phyloP scores from a whole-genome alignment of 2,113 vertebrate genomes.

The Rhagologus leucostigma region DNA sequence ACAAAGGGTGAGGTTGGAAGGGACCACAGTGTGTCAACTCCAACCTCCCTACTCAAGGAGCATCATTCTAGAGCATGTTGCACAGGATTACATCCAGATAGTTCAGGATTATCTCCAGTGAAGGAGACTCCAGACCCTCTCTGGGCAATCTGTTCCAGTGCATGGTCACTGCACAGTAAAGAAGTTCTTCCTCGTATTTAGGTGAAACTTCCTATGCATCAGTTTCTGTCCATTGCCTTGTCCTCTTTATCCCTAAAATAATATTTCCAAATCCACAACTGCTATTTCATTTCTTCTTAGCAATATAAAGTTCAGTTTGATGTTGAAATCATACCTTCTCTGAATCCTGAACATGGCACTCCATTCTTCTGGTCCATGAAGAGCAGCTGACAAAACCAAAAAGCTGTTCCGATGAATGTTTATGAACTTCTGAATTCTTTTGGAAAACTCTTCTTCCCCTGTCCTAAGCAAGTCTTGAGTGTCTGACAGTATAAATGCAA shows the following conservation, averaged over 20 bases:
- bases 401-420: constrained; percentile 89
- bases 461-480: constrained; percentile 68
- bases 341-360: constrained; percentile 81
- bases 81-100: not conserved
- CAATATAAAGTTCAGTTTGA: not conserved
- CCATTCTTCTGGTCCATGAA: constrained; percentile 80
- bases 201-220: not conserved
- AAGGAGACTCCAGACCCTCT: not conserved
- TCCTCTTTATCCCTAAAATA: not conserved
- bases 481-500: constrained; percentile 86
- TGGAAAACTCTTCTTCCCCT: constrained; percentile 68
- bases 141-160: not conserved
- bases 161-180: not conserved
- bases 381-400: constrained; percentile 81
- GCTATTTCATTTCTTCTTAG: not conserved
- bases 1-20: not conserved
- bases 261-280: not conserved
- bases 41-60: not conserved
- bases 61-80: not conserved
- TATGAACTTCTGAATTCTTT: constrained; percentile 79
- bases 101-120: not conserved
- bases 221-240: not conserved
- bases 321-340: constrained; percentile 75
- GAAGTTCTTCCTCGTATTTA: not conserved
- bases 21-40: not conserved